Evolutionary conservation across 2,113 vertebrate species (phyloP), one percentile per base, ranked within the genome.

Genomic region (Tragulus kanchil): DNA sequence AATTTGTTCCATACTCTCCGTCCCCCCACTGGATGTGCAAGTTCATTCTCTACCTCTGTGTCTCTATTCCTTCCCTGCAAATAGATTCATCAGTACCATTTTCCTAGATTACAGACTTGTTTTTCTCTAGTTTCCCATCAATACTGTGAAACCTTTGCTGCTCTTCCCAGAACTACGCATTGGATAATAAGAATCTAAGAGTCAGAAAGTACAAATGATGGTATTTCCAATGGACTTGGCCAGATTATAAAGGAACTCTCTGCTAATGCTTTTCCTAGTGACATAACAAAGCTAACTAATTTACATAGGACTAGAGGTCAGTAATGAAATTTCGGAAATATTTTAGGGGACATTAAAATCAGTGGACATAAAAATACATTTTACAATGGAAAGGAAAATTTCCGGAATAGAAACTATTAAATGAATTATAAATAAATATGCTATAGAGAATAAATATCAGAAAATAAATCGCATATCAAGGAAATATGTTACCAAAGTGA

Each of bases 381-480:
- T 91, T 79, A 89, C 2, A 67, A 59, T 15, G 77, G 58, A 75
- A 93, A 88, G 19, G 50, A 4, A 83, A 62, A 48, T 62, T 89
- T 6, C 50, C 42, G 12, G 42, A 62, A 94, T 67, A 69, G 16
- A 61, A 91, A 81, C 61, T 67, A 79, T 67, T 73, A 59, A 91
- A 65, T 95, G 52, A 89, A 61, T 67, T 84, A 93, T 58, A 90
- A 82, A 65, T 84, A 73, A 73, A 62, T 52, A 45, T 58, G 4
- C n/a, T 81, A 54, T 75, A 86, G 56, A 96, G 71, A 93, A 67
- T 21, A 42, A 92, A 48, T 62, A 79, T 25, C 6, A 84, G 42
- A 36, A 36, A 36, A 36, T 36, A 36, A 36, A 36, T 36, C 36
- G 36, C 36, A 48, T 62, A 79, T 25, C 6, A 84, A n/a, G 21